Conservation (phyloP, 2,113 vertebrate species). For the Hylia prasina region DNA sequence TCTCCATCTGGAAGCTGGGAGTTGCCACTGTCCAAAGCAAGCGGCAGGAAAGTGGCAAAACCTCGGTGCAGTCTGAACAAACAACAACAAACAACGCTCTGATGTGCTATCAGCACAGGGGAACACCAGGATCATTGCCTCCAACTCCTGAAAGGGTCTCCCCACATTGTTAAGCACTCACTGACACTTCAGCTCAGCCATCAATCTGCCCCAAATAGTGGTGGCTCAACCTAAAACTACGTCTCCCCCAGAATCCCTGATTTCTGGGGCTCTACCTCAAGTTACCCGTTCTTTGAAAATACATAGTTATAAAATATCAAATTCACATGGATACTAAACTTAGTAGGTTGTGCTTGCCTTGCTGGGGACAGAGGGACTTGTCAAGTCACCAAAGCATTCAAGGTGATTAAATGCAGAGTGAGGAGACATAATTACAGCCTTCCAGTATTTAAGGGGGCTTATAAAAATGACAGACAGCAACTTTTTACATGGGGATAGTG, state of each 20-base stretch:
- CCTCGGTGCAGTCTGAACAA: neutral
- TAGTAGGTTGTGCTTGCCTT: neutral
- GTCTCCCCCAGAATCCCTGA: neutral
- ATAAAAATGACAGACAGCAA: neutral
- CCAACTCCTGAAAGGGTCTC: neutral
- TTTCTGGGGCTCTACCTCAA: neutral
- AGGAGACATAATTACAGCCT: neutral
- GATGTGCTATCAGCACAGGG: neutral
- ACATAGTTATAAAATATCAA: rapidly evolving
- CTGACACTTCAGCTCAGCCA: neutral
- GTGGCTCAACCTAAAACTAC: neutral
- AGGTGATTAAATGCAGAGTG: neutral
- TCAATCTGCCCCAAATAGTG: rapidly evolving
- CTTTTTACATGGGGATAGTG: neutral
- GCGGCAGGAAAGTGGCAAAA: neutral
- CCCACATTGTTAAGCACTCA: neutral
- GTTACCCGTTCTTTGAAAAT: neutral
- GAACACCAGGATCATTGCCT: neutral
- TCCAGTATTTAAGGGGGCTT: neutral
- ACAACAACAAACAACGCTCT: neutral
- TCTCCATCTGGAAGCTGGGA: slow-evolving; percentile 77
- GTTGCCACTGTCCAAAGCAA: neutral
- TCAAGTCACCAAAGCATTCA: neutral
- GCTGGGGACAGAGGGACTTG: neutral
- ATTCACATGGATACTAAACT: neutral